phyloP scores from a whole-genome alignment of 2,888 invertebrate genomes.

The Aleiodes testaceus region DNA sequence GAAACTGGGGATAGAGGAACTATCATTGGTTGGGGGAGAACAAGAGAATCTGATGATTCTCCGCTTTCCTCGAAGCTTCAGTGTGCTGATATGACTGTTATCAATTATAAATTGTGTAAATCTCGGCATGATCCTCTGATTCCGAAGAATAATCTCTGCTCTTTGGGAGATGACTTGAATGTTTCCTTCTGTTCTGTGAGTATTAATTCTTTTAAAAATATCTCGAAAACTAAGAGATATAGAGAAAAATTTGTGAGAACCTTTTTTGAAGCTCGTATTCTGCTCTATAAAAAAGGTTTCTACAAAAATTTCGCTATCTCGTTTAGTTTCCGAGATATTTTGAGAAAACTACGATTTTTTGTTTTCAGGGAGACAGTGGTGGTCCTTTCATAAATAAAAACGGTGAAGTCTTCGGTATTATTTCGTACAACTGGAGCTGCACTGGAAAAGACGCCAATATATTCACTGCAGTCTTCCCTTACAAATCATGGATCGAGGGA shows the following conservation, averaged over 20 bases:
- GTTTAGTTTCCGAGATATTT: background rate
- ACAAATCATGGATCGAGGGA: conserved; percentile 5
- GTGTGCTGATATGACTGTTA: background rate
- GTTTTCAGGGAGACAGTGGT: conserved; percentile 22
- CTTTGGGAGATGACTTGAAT: background rate
- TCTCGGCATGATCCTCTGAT: background rate
- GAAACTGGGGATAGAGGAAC: background rate
- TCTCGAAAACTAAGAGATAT: no score
- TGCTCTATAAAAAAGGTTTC: no score
- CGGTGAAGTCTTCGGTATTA: background rate
- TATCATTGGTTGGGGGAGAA: background rate
- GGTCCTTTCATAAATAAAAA: conserved; percentile 5
- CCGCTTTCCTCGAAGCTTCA: background rate
- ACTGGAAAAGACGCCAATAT: background rate
- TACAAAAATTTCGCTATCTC: no score
- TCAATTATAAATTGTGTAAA: conserved; percentile 8
- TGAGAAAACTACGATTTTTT: background rate
- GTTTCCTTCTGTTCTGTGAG: background rate
- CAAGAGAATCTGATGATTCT: background rate
- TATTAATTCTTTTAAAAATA: no score
- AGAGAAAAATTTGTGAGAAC: no score
- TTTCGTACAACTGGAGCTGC: conserved; percentile 8
- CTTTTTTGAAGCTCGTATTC: no score
- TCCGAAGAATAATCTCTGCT: background rate
- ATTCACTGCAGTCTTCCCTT: background rate